Conservation (phyloP, 1,140 invertebrate genomes). For the Acromyrmex charruanus region DNA sequence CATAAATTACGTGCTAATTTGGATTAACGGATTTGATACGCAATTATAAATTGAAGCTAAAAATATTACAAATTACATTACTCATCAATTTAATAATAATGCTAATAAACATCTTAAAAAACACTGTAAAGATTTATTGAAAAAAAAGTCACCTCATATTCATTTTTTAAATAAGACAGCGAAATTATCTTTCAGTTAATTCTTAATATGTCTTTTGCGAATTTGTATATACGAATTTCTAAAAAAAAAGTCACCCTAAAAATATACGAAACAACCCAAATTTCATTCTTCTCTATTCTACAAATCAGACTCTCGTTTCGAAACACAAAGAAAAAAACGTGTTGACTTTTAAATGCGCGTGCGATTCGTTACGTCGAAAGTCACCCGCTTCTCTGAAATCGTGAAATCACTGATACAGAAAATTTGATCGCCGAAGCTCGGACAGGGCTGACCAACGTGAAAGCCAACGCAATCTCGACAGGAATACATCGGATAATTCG, state of each 20-base stretch:
- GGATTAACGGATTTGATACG: too few species aligned
- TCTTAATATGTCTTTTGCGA: not conserved
- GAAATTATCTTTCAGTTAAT: not conserved
- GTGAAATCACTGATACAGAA: conserved; percentile 31
- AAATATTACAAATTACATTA: too few species aligned
- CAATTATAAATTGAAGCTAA: too few species aligned
- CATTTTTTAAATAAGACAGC: too few species aligned
- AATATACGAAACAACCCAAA: not conserved
- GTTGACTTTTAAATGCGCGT: conserved; percentile 38
- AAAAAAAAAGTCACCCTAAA: not conserved
- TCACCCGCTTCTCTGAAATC: conserved; percentile 24
- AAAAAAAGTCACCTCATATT: too few species aligned
- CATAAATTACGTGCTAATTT: too few species aligned
- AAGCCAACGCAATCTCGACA: conserved; percentile 33
- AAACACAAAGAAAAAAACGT: not conserved
- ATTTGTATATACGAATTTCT: not conserved
- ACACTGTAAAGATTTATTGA: too few species aligned
- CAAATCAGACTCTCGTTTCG: not conserved
- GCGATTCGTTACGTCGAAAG: conserved; percentile 32
- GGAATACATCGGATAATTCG: conserved; percentile 39
- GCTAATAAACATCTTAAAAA: too few species aligned
- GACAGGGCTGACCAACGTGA: conserved; percentile 25
- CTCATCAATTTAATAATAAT: too few species aligned
- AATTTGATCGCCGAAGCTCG: conserved; percentile 41
- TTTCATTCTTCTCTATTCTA: not conserved